phyloP scores from a whole-genome alignment of 2,113 vertebrate genomes.

The Pagrus major region DNA sequence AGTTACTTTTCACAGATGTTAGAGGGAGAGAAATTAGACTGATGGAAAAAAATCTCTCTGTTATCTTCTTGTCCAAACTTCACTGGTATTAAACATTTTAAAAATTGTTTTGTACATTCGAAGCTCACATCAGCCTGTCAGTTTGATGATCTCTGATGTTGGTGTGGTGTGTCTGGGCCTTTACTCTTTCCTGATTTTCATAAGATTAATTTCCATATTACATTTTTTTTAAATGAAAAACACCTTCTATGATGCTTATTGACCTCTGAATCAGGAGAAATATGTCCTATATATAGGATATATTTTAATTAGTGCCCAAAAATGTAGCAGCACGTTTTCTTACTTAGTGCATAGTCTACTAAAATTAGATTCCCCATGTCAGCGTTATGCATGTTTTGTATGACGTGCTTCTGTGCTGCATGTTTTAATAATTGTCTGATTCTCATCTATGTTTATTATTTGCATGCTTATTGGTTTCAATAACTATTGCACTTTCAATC shows the following conservation, averaged over 20 bases:
- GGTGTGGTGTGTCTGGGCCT: too few species aligned
- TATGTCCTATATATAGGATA: too few species aligned
- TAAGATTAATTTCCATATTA: not conserved
- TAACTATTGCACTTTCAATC: not conserved
- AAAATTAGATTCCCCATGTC: not conserved
- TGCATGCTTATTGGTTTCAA: not conserved
- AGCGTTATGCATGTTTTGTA: not conserved
- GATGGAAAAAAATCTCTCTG: not conserved
- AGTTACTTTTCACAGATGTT: not conserved
- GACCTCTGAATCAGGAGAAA: not conserved
- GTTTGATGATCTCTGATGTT: not conserved
- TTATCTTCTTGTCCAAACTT: not conserved
- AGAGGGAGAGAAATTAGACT: not conserved
- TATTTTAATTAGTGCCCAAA: not conserved
- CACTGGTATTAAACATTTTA: too few species aligned
- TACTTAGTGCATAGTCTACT: not conserved
- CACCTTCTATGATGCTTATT: not conserved
- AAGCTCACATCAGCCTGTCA: not conserved
- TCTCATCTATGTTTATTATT: not conserved
- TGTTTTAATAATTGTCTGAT: not conserved
- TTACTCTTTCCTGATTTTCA: too few species aligned
- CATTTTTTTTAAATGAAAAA: too few species aligned
- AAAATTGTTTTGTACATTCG: too few species aligned
- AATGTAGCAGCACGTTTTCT: not conserved
- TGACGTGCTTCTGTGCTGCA: not conserved